A percentile compares a stretch with the other conserved stretches of the same genome.
phyloP scores from a whole-genome alignment of 2,888 invertebrate genomes.

The Tenthredo distinguenda region DNA sequence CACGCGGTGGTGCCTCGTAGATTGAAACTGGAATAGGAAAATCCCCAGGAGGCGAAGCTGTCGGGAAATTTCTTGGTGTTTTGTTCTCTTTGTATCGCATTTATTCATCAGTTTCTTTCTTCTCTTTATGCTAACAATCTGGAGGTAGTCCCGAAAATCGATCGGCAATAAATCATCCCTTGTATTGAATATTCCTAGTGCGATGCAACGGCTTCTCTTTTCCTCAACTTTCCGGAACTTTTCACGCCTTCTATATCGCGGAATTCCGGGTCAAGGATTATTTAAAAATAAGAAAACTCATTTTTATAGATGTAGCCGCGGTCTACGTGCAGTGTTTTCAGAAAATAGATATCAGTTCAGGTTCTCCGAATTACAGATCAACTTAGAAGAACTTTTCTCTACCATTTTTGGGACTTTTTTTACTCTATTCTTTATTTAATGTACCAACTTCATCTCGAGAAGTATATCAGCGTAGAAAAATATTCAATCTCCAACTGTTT shows the following conservation, averaged over 20 bases:
- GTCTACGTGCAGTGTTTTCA: not conserved
- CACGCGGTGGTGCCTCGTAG: not conserved
- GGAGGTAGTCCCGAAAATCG: not conserved
- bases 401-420: not conserved
- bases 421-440: not conserved
- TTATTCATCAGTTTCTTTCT: not conserved
- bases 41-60: not conserved
- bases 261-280: not conserved
- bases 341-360: not conserved
- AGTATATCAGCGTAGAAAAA: not conserved
- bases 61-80: not conserved
- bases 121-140: not conserved
- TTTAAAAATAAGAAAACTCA: not conserved
- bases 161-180: conserved; percentile 22
- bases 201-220: not conserved
- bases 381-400: not conserved
- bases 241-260: not conserved
- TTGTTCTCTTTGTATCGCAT: not conserved
- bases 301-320: not conserved
- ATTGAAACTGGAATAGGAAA: not conserved
- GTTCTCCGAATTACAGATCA: not conserved
- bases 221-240: not conserved
- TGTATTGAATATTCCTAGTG: not conserved
- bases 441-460: not conserved
- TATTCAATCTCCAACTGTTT: not conserved